phyloP scores from a whole-genome alignment of 2,888 invertebrate genomes.

The Leucophora obtusa region DNA sequence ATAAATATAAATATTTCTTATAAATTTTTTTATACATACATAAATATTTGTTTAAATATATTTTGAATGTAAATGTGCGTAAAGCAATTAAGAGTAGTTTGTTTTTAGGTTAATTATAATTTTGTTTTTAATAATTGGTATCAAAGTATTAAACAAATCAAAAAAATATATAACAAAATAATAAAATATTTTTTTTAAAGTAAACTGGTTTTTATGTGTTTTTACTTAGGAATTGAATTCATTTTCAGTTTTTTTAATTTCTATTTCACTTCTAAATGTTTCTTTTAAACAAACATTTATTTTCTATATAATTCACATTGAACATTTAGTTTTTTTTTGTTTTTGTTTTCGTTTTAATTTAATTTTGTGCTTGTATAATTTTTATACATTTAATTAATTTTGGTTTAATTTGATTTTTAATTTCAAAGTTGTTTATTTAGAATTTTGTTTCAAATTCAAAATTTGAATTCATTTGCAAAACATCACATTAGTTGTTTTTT shows the following conservation, averaged over 20 bases:
- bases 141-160: constrained; percentile 20
- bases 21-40: constrained; percentile 21
- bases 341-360: not conserved
- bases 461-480: constrained; percentile 43
- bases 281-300: constrained; percentile 23
- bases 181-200: constrained; percentile 8
- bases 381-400: constrained; percentile 15
- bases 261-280: not conserved
- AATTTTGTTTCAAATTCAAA: constrained; percentile 2
- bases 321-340: constrained; percentile 34
- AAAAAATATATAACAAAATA: not conserved
- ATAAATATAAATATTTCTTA: constrained; percentile 32
- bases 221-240: not conserved
- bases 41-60: constrained; percentile 30
- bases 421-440: not conserved
- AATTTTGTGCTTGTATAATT: constrained; percentile 7
- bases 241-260: not conserved
- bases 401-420: not conserved
- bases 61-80: constrained; percentile 36
- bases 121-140: constrained; percentile 23
- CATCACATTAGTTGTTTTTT: constrained; percentile 59
- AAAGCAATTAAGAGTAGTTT: constrained; percentile 31
- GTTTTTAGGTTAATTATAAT: not conserved
- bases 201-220: not conserved
- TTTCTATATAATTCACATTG: constrained; percentile 34